Evolutionary conservation across 2,797 vertebrate genomes (phyloP), one percentile per base, ranked within the genome.

Genomic region (Paedocypris micromegethes): DNA sequence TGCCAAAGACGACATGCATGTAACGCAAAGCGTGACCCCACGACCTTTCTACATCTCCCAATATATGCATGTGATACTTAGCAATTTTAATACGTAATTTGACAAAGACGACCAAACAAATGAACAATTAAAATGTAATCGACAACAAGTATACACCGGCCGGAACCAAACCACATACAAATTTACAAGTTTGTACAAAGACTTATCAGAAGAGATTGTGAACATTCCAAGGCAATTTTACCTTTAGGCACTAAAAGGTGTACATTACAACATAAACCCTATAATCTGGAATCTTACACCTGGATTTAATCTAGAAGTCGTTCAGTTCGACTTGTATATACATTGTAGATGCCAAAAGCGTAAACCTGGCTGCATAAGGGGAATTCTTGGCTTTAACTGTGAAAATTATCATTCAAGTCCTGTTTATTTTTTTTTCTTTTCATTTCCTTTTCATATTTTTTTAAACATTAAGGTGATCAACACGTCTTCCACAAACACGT

Each of bases 161-260:
- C 47, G 56, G 61, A 40, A 38, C 65, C 62, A 57, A 56, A 71
- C 78, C 76, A 78, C 80, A 84, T 77, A 83, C 72, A 78, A 85
- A 81, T 87, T 77, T 84, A 86, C 87, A 88, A 75, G 63, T 68
- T 79, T 84, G 72, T 84, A 85, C 82, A 86, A 75, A 83, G 81
- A 84, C 80, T 80, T 77, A 87, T 77, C 77, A 80, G 73, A 80
- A 62, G 67, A 81, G 73, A 81, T 84, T 81, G 82, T 84, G 79
- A 75, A 88, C 84, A 86, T 89, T 89, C 85, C 85, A 87, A 76
- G 85, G 84, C 82, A 74, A 77, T 77, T 57, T 80, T 78, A 88
- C 86, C 82, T 73, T 83, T 81, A 90, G 89, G 89, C 89, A 90
- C 89, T 90, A 86, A 84, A 83, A 87, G 88, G 87, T 88, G 83